Percentiles rank a stretch among this genome's conserved stretches.
Conservation (phyloP, 2,797 vertebrate species). For the Muscicapa striata region DNA sequence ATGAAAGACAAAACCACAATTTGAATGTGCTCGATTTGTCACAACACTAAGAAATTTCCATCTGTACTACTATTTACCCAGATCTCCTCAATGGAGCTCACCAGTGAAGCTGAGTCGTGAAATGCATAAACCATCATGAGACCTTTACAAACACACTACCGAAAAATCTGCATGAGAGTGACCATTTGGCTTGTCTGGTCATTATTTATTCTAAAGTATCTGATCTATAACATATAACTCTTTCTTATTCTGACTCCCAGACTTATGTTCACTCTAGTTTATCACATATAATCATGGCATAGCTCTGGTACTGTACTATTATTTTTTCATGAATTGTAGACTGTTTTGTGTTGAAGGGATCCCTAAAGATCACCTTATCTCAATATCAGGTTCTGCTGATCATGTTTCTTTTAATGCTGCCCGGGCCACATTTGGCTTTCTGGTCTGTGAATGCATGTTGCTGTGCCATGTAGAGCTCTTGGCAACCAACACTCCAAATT, state of each 20-base stretch:
- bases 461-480: neutral
- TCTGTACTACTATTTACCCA: neutral
- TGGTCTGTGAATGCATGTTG: neutral
- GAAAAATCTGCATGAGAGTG: neutral
- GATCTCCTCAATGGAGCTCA: neutral
- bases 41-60: neutral
- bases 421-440: neutral
- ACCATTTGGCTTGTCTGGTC: neutral
- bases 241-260: neutral
- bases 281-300: neutral
- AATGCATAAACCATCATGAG: neutral
- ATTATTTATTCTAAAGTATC: neutral
- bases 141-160: neutral
- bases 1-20: neutral
- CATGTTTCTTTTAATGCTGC: neutral
- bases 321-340: neutral
- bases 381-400: neutral
- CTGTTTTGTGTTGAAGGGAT: neutral
- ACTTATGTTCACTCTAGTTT: neutral
- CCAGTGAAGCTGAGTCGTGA: neutral
- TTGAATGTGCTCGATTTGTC: neutral
- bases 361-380: fast-evolving
- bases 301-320: neutral
- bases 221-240: neutral
- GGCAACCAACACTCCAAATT: neutral